These are phyloP conservation scores for Mastigias papua DNA, from an alignment of 30 jellyfish, hydroid and myxozoan genomes.

Conservation along the genomic window DNA sequence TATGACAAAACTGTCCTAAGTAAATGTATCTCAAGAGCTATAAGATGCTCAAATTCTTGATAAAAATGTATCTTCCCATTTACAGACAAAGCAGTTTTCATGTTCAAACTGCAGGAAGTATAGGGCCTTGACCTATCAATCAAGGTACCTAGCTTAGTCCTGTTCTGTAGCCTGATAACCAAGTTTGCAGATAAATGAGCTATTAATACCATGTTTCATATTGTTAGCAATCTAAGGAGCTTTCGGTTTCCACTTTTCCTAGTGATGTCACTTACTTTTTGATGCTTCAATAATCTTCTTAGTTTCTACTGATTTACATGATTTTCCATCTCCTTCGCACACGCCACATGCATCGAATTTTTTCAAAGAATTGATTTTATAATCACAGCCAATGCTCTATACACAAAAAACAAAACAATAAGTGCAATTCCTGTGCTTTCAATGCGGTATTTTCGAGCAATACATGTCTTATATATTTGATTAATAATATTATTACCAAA, in stretches of 20 bases:
- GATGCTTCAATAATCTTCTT: conserved; percentile 10
- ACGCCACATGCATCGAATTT: conserved; percentile 66
- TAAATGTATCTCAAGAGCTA: too few relatives aligned
- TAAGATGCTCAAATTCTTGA: too few relatives aligned
- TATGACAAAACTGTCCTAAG: too few relatives aligned
- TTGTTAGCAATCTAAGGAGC: neutral
- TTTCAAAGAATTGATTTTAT: conserved; percentile 34
- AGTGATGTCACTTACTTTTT: conserved; percentile 16
- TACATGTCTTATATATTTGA: too few relatives aligned
- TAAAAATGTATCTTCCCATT: too few relatives aligned
- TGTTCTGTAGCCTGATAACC: too few relatives aligned
- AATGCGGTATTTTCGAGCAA: neutral
- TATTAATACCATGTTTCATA: too few relatives aligned
- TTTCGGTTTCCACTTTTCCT: neutral
- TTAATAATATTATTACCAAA: conserved; percentile 42
- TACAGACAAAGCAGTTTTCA: too few relatives aligned
- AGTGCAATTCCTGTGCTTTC: neutral
- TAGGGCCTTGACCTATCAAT: too few relatives aligned
- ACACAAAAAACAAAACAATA: neutral
- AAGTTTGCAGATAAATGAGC: too few relatives aligned
- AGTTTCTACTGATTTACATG: conserved; percentile 49
- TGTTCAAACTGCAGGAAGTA: too few relatives aligned
- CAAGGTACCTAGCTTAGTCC: too few relatives aligned
- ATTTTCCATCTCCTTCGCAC: conserved; percentile 65
- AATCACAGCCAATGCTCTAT: conserved; percentile 72